These are phyloP conservation scores for Caranx melampygus DNA, from an alignment of 2,113 vertebrate genomes.

Conservation along the genomic window DNA sequence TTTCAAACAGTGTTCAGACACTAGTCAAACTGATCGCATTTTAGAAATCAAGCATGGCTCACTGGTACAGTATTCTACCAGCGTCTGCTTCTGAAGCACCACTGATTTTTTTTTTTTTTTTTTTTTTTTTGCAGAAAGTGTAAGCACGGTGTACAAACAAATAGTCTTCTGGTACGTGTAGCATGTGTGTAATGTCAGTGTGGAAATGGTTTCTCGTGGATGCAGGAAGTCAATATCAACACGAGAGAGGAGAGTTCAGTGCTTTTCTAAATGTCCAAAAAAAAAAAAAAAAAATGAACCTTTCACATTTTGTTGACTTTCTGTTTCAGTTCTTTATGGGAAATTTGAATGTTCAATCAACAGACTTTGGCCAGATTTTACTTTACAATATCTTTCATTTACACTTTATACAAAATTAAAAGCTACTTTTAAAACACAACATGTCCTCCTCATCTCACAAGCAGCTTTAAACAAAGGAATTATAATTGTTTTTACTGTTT, in stretches of 20 bases:
- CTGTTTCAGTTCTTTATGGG: background rate
- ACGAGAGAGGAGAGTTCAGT: background rate
- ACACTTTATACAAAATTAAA: background rate
- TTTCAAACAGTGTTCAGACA: background rate
- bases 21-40: background rate
- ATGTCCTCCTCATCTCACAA: background rate
- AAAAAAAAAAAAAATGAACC: too few species aligned
- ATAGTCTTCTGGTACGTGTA: background rate
- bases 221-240: background rate
- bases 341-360: background rate
- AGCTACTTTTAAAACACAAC: background rate
- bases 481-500: conserved; percentile 23
- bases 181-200: background rate
- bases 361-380: background rate
- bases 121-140: background rate
- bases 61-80: background rate
- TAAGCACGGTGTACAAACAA: background rate
- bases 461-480: background rate
- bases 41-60: background rate
- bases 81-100: conserved; percentile 9
- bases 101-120: background rate
- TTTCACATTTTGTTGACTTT: too few species aligned
- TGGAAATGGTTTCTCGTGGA: background rate
- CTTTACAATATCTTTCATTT: background rate
- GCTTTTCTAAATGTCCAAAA: background rate